Evolutionary conservation across 2,888 invertebrate species (phyloP).

Genomic region (Drosophila affinis): DNA sequence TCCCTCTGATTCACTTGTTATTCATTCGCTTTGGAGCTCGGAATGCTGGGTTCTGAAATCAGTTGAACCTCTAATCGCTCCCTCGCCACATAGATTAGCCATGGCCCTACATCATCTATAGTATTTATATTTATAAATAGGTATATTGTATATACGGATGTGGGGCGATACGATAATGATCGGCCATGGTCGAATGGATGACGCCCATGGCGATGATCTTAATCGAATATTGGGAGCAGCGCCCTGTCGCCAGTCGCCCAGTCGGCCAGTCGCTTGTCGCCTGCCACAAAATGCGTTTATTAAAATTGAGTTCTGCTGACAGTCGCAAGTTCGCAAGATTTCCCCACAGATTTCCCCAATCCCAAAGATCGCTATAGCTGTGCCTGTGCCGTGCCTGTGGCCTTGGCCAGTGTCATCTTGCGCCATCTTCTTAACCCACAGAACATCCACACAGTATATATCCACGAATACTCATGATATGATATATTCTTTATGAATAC

Average conservation of each 20-base stretch:
- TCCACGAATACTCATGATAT: background rate
- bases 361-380: constrained; percentile 52
- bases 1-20: background rate
- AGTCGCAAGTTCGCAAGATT: constrained; percentile 43
- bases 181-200: constrained; percentile 49
- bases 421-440: background rate
- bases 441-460: background rate
- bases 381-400: constrained; percentile 65
- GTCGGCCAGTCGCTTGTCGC: constrained; percentile 28
- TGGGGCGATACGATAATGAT: constrained; percentile 56
- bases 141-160: constrained; percentile 16
- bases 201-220: constrained; percentile 43
- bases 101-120: constrained; percentile 28
- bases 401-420: constrained; percentile 65
- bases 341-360: background rate
- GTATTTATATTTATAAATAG: constrained; percentile 14
- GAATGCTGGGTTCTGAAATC: background rate
- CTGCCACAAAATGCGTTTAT: constrained; percentile 67
- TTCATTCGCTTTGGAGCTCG: background rate
- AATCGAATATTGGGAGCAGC: constrained; percentile 47
- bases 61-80: background rate
- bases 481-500: constrained; percentile 4
- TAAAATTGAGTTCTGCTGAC: constrained; percentile 59
- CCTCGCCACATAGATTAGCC: constrained; percentile 39
- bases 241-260: constrained; percentile 45